Percentiles rank a stretch among this genome's conserved stretches.
phyloP scores from a whole-genome alignment of 2,888 invertebrate genomes.

The Rhingia rostrata region DNA sequence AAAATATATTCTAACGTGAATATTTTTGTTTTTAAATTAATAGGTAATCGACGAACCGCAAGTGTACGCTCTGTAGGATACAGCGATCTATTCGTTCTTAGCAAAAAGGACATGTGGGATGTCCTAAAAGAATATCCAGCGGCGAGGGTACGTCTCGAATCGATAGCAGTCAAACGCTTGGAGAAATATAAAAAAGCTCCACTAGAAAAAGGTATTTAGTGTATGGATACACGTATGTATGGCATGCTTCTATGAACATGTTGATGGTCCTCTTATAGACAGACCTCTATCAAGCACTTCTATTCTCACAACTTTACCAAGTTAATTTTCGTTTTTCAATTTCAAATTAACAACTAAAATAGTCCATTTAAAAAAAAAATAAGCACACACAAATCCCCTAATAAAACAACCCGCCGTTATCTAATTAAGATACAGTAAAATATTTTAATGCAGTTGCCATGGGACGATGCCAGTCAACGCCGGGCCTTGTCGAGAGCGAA shows the following conservation, averaged over 20 bases:
- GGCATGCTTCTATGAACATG: slow-evolving; percentile 36
- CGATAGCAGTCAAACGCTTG: slow-evolving; percentile 97
- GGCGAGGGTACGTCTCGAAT: slow-evolving; percentile 96
- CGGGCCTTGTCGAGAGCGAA: slow-evolving; percentile 95
- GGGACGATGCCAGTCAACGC: slow-evolving; percentile 97
- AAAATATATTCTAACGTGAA: background rate
- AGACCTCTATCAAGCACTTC: slow-evolving; percentile 1
- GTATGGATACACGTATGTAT: slow-evolving; percentile 42
- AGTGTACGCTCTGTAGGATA: slow-evolving; percentile 99
- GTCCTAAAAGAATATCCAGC: slow-evolving; percentile 98
- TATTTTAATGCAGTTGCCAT: slow-evolving; percentile 90
- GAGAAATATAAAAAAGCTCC: slow-evolving; percentile 98
- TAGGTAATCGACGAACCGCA: slow-evolving; percentile 97
- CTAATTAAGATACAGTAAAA: slow-evolving; percentile 82
- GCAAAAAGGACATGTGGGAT: slow-evolving; percentile 99
- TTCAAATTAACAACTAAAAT: slow-evolving; percentile 3
- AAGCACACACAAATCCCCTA: slow-evolving; percentile 1
- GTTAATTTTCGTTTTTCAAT: slow-evolving; percentile 7
- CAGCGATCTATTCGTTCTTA: slow-evolving; percentile 98
- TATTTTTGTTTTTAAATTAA: slow-evolving; percentile 8
- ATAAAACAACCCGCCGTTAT: slow-evolving; percentile 69
- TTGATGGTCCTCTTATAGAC: slow-evolving; percentile 12
- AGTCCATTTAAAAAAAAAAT: slow-evolving; percentile 5
- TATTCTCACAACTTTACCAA: slow-evolving; percentile 7
- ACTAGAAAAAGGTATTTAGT: slow-evolving; percentile 91